A percentile compares a stretch with the other conserved stretches of the same genome.
These are phyloP conservation scores for Chrysina gloriosa DNA, from an alignment of 2,888 invertebrate species.

Conservation along the genomic window DNA sequence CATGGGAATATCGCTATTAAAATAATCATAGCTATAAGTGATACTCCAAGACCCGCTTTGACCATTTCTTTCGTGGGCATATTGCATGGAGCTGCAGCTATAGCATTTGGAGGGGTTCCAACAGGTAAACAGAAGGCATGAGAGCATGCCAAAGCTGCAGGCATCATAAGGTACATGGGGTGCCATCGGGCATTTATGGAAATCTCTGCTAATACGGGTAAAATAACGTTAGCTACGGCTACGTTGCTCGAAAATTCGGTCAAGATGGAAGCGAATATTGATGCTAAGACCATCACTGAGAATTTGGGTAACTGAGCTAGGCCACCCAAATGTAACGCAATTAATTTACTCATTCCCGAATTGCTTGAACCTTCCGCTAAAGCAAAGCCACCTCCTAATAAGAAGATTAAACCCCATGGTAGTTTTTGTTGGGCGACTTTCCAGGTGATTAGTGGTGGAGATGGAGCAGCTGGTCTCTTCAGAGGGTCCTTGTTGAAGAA, in stretches of 20 bases:
- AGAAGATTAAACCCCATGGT: slow-evolving; percentile 90
- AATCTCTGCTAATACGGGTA: slow-evolving; percentile 86
- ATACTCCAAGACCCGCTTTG: slow-evolving; percentile 76
- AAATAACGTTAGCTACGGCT: slow-evolving; percentile 88
- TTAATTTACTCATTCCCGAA: slow-evolving; percentile 81
- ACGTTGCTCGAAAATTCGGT: slow-evolving; percentile 94
- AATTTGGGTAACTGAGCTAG: slow-evolving; percentile 73
- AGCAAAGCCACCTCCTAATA: slow-evolving; percentile 92
- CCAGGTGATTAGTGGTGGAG: slow-evolving; percentile 85
- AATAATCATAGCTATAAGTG: slow-evolving; percentile 78
- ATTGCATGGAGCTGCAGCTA: slow-evolving; percentile 86
- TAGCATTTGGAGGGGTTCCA: slow-evolving; percentile 95
- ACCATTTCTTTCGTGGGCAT: slow-evolving; percentile 85
- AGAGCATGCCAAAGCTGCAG: slow-evolving; percentile 88
- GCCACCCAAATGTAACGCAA: slow-evolving; percentile 78
- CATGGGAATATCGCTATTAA: slow-evolving; percentile 80
- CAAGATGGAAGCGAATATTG: slow-evolving; percentile 80
- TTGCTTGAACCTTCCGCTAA: slow-evolving; percentile 86
- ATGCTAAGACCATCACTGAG: slow-evolving; percentile 79
- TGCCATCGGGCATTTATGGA: slow-evolving; percentile 74
- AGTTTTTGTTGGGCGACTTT: slow-evolving; percentile 85
- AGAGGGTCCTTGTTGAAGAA: slow-evolving; percentile 72
- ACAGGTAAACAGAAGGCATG: slow-evolving; percentile 95
- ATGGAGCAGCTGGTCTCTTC: slow-evolving; percentile 73
- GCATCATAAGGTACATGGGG: slow-evolving; percentile 90